Evolutionary conservation across 2,113 vertebrate genomes (phyloP).

Genomic region (Phasianus colchicus): DNA sequence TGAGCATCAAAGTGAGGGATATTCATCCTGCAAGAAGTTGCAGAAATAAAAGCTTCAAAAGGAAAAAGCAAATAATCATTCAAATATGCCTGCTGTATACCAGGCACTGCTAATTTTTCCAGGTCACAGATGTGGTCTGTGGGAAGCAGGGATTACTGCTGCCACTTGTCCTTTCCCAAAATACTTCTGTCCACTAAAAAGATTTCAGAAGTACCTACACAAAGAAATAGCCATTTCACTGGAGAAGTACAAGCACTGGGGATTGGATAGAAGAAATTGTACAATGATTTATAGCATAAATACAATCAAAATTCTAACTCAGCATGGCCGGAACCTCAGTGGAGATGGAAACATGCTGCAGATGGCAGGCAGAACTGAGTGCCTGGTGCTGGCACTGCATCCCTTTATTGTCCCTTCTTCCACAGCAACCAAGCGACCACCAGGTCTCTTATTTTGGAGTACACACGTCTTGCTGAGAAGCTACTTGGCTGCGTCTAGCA

Average conservation of each 20-base stretch:
- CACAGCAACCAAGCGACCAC: background rate
- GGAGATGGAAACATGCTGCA: background rate
- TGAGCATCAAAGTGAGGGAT: conserved; percentile 31
- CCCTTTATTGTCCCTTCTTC: background rate
- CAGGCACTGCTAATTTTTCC: background rate
- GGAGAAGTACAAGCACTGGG: fast-evolving
- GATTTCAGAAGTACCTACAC: background rate
- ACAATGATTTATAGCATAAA: background rate
- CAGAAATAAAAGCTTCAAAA: conserved; percentile 45
- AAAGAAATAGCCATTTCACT: background rate
- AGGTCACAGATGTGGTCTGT: background rate
- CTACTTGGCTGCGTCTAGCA: background rate
- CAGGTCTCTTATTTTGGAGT: conserved; percentile 35
- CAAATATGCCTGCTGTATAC: background rate
- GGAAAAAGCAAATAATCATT: background rate
- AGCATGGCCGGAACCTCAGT: fast-evolving
- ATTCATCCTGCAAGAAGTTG: background rate
- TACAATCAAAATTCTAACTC: background rate
- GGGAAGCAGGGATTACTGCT: fast-evolving
- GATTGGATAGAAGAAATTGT: background rate
- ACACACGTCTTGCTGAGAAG: background rate
- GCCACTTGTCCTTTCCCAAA: background rate
- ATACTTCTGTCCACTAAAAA: background rate
- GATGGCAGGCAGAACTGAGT: background rate
- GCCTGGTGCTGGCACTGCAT: background rate